Base-by-base conservation (phyloP, 2,888 invertebrate species). In the Mesopsocus fuscifrons region DNA sequence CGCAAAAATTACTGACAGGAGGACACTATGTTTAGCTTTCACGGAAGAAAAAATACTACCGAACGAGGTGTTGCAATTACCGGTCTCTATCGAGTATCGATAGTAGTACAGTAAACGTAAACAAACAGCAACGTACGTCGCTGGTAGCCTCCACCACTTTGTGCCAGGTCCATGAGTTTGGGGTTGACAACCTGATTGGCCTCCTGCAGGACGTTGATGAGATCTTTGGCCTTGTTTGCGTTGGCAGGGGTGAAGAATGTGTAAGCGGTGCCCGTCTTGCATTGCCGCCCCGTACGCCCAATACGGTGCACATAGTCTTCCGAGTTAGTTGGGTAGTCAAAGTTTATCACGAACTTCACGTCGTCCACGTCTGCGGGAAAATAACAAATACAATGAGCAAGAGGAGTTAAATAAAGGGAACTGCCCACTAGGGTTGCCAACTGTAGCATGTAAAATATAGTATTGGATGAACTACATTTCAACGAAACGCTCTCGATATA, bases 331-430 rank as follows among this genome's bases (percentile, higher is more conserved):
- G 95, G 95, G 65, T 92, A 95, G 66, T 95, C 95, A 71, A 83
- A 92, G 73, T 95, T 97, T 69, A 97, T 91, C 56, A 97, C 95
- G 72, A 88, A 94, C 71, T 94, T 92, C 61, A 95, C 92, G 69
- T 97, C 95, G 62, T 94, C 91, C 63, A 95, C 94, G 75, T 97
- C 95, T 95, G 72, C 49, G 58, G 51, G 52, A 56, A 52, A 51
- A 26, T n/a, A 35, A 18, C 16, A 23, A 15, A 30, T 16, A 33
- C 17, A 33, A 16, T 33, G 17, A 9, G 9, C 9, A 30, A 11
- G 30, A 9, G 9, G n/a, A 30, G 11, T 3, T 11, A 42, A 32
- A 9, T 20, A 16, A 18, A 30, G 32, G 13, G 13, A 20, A 15
- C n/a, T n/a, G n/a, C n/a, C n/a, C n/a, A n/a, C n/a, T n/a, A n/a